Evolutionary conservation across 1,140 invertebrate species (phyloP), one percentile per base, ranked within the genome.

Genomic region (Drosophila arizonae): DNA sequence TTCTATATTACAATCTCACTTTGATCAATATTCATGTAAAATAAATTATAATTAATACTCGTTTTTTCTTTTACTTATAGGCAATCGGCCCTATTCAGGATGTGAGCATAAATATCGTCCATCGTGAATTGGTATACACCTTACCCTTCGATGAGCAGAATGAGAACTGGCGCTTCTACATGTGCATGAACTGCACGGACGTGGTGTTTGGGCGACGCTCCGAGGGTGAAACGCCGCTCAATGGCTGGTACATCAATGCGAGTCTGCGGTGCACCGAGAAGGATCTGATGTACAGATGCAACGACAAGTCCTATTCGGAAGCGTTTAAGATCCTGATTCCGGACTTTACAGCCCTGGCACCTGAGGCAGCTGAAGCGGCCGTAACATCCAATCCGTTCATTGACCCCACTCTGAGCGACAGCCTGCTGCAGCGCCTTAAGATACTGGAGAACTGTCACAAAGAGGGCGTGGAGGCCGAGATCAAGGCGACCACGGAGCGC

Each of bases 151-250:
- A 90, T 0, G 55, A 56, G 3, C 48, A 51, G 21, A 21, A 0
- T 6, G 66, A 55, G 28, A 56, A 1, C 21, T 91, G 90, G 90
- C 75, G 81, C 51, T 51, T 91, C 6, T 72, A 50, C 21, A 24
- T 85, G 43, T 91, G 90, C 72, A 76, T 85, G 57, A 91, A 90
- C 61, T 91, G 90, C 67, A 81, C 81, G 55, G 55, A 60, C 41
- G 85, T 79, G 43, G 51, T 91, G 41, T 91, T 66, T 68, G 90
- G 82, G 55, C 91, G 85, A 52, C 67, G 76, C 17, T 15, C 79
- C n/a, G 63, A 68, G 5, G 74, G 71, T n/a, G 68, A 57, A 51
- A 68, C 63, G 46, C 52, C 79, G 36, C 36, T 11, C 52, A 72
- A 60, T 28, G 45, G 61, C 36, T 91, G 76, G 72, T 77, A 90